Base-by-base conservation (phyloP, 2,113 vertebrate species). In the Oryzias woworae region DNA sequence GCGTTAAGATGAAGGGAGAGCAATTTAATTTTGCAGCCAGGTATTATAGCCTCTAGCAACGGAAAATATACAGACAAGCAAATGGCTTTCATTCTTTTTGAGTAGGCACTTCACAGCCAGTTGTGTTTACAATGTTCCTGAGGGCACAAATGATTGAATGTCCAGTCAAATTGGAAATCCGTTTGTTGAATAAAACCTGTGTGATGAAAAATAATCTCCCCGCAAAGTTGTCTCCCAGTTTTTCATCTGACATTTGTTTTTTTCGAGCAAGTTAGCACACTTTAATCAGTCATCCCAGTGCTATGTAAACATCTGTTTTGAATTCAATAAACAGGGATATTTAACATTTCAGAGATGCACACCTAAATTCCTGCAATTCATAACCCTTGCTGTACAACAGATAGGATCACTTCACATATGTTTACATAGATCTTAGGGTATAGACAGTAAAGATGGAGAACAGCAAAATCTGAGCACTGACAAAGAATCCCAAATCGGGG, bases 71-170 rank as follows among this genome's bases (percentile, higher is more conserved):
- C 45, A 15, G 70, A 82, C 62, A 65, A 65, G 83, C 63, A 84
- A 57, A 83, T 76, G n/a, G 71, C 72, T 81, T 82, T 71, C 57
- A 77, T 81, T 78, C 55, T 78, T 48, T 75, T 20, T 41, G 71
- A 77, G 71, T 44, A 53, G 69, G 75, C 47, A 31, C 58, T 80
- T 84, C 47, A 55, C 57, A 77, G 58, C 48, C 70, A 62, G 53
- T 65, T 78, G 73, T 75, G 71, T 74, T 82, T 72, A 76, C 67
- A 54, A 53, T 43, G 44, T 22, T 52, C 73, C 61, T 13, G 26
- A 49, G 76, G 73, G 58, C 44, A 51, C 14, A n/a, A 56, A 65
- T 49, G 66, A 73, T 52, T 78, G 71, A 75, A 62, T 20, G 68
- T 76, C 79, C 70, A 58, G 71, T 69, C 58, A 60, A 71, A 82